Evolutionary conservation across 2,797 vertebrate species (phyloP).

Genomic region (Mus caroli): DNA sequence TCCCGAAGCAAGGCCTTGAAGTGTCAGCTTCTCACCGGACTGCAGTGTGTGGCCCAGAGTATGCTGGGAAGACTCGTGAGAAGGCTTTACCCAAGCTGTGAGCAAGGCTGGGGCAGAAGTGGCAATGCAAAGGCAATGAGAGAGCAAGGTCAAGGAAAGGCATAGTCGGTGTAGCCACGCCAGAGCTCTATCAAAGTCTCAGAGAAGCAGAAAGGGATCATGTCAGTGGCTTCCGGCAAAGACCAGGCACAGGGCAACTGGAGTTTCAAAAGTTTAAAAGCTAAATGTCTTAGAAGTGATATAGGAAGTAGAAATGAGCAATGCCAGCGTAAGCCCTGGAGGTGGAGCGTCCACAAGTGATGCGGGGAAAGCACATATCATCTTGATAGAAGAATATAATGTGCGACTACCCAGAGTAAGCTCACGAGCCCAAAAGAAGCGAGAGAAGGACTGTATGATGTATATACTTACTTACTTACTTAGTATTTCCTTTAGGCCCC

Average conservation of each 20-base stretch:
- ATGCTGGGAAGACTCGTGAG: constrained; percentile 16
- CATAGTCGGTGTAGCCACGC: not conserved
- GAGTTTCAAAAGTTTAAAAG: not conserved
- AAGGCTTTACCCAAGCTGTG: not conserved
- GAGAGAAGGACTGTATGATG: not conserved
- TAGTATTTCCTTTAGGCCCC: not conserved
- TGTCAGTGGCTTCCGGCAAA: not conserved
- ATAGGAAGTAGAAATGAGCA: not conserved
- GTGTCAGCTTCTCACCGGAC: constrained; percentile 41
- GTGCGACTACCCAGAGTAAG: not conserved
- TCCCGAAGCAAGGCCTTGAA: constrained; percentile 65
- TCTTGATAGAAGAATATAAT: not conserved
- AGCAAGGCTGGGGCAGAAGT: not conserved
- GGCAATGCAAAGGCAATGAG: not conserved
- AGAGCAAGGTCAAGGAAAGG: not conserved
- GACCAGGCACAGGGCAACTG: not conserved
- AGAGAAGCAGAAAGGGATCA: not conserved
- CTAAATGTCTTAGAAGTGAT: not conserved
- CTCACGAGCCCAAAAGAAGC: constrained; percentile 1
- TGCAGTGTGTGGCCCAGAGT: not conserved
- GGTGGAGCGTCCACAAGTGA: not conserved
- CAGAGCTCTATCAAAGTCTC: not conserved
- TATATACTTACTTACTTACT: too few species aligned
- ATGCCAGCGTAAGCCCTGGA: not conserved
- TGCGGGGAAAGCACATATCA: not conserved